Evolutionary conservation across 2,113 vertebrate species (phyloP), one percentile per base, ranked within the genome.

Genomic region (Amazona guildingii): DNA sequence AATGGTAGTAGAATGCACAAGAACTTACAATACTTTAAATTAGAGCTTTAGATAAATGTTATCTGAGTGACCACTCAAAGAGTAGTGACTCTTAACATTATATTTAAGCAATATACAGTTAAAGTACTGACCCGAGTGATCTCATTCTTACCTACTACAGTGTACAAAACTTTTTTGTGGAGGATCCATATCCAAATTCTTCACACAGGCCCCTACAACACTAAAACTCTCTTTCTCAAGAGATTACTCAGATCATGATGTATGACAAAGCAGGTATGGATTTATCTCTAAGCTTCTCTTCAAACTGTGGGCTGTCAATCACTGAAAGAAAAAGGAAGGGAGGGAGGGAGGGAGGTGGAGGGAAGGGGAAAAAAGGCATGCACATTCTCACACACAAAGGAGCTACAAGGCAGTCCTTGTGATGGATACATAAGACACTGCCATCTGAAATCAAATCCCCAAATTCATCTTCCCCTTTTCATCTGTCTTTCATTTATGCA

Each of bases 181-280:
- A 55, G 39, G 7, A 51, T 61, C 19, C 23, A 31, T 49, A 92
- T 28, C 21, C 80, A 81, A 44, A 75, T 55, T 84, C 9, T 63
- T 69, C 1, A 0, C 1, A 0, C 41, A 77, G 54, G 10, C 7
- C 18, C 11, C 46, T 52, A 55, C 9, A 43, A 10, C 2, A 1
- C 11, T 64, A 82, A 94, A 85, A 55, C 13, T 86, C 12, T 37
- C 24, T 49, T 80, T 93, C 81, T 86, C 63, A 57, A 39, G 68
- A 88, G 57, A 63, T 73, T 79, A 73, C 33, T 86, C 35, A 76
- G 7, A 9, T 92, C 64, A 46, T 29, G 81, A 87, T 79, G 35
- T 55, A 69, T 43, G 20, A 59, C 76, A 70, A 25, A 64, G 59
- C 49, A 16, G 4, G 14, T 28, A 48, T 31, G 28, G n/a, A 76